Percentiles rank a stretch among this genome's conserved stretches.
These are phyloP conservation scores for Pachycephus smyrnensis DNA, from an alignment of 2,888 invertebrate genomes.

Conservation along the genomic window DNA sequence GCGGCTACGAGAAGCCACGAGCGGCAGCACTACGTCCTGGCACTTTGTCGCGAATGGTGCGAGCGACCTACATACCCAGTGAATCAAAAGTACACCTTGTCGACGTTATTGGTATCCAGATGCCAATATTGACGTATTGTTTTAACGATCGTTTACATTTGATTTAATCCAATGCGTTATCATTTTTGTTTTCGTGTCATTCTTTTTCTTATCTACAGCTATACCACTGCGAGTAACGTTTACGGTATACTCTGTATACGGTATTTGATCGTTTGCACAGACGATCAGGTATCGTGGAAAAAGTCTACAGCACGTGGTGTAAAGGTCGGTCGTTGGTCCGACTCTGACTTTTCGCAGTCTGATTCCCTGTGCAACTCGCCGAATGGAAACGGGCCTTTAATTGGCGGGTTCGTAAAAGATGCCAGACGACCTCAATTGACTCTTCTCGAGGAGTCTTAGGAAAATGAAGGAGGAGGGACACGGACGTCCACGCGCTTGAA, in stretches of 20 bases:
- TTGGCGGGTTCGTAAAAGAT: neutral
- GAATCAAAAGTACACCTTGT: conserved; percentile 21
- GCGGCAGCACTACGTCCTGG: neutral
- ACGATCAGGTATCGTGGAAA: neutral
- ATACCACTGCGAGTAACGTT: no score
- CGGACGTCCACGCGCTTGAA: neutral
- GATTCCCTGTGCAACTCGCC: neutral
- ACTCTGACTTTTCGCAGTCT: neutral
- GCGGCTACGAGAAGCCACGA: neutral
- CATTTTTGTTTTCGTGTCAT: no score
- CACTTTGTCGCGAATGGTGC: conserved; percentile 16
- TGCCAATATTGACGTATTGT: neutral
- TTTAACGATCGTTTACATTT: neutral
- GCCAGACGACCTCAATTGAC: neutral
- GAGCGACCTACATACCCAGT: conserved; percentile 45
- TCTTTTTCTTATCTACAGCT: no score
- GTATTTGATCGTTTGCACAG: neutral
- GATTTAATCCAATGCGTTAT: neutral
- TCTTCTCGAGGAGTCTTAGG: neutral
- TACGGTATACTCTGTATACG: no score
- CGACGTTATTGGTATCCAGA: neutral
- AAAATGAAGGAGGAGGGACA: neutral
- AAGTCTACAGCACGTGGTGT: neutral
- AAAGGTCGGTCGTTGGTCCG: neutral
- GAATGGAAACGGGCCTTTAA: neutral